Percentiles rank a stretch among this genome's conserved stretches.
These are phyloP conservation scores for Buathra laborator DNA, from an alignment of 2,888 invertebrate species.

Conservation along the genomic window DNA sequence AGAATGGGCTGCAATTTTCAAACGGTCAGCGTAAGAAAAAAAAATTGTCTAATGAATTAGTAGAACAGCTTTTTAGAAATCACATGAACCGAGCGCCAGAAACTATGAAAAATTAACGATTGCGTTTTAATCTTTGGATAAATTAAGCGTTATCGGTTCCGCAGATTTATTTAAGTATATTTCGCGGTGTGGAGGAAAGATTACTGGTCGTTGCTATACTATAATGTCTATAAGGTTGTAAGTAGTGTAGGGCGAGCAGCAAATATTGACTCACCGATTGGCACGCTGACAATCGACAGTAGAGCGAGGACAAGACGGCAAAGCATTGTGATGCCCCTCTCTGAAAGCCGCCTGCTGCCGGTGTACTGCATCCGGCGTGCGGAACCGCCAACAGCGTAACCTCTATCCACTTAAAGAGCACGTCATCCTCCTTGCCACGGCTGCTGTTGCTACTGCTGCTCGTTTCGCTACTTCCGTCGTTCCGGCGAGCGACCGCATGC, in stretches of 20 bases:
- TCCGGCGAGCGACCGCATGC: slow-evolving; percentile 55
- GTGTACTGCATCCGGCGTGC: slow-evolving; percentile 74
- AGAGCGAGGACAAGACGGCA: slow-evolving; percentile 78
- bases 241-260: neutral
- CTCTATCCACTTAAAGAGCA: slow-evolving; percentile 64
- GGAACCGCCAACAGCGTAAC: slow-evolving; percentile 64
- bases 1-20: too few relatives aligned
- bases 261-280: slow-evolving; percentile 80
- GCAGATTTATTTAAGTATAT: neutral
- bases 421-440: slow-evolving; percentile 64
- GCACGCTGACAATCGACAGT: slow-evolving; percentile 81
- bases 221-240: neutral
- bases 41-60: too few relatives aligned
- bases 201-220: neutral
- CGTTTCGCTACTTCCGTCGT: slow-evolving; percentile 49
- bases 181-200: neutral
- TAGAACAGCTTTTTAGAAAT: too few relatives aligned
- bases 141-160: neutral
- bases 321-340: slow-evolving; percentile 81
- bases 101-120: neutral
- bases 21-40: too few relatives aligned
- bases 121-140: neutral
- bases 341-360: slow-evolving; percentile 69
- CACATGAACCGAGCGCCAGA: too few relatives aligned
- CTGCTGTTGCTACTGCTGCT: slow-evolving; percentile 43